A percentile compares a stretch with the other conserved stretches of the same genome.
These are phyloP conservation scores for Misgurnus mizolepis DNA, from an alignment of 2,113 vertebrate genomes.

Conservation along the genomic window DNA sequence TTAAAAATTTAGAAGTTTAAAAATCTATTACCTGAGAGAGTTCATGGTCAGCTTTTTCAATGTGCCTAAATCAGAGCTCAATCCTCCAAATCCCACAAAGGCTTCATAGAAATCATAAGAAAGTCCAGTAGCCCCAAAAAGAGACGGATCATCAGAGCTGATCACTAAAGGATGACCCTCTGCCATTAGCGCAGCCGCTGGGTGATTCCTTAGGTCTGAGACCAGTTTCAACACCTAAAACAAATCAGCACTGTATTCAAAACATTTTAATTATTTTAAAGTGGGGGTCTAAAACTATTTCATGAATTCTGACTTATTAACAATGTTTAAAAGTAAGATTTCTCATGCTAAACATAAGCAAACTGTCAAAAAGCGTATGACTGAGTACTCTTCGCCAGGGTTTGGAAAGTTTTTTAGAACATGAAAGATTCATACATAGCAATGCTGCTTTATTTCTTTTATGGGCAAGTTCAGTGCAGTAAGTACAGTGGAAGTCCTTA, in stretches of 20 bases:
- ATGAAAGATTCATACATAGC: too few relatives aligned
- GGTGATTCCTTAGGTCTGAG: conserved; percentile 84
- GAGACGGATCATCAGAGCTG: conserved; percentile 84
- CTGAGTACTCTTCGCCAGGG: too few relatives aligned
- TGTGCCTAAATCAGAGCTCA: conserved; percentile 76
- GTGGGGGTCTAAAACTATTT: too few relatives aligned
- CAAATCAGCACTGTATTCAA: background rate
- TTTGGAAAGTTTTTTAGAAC: too few relatives aligned
- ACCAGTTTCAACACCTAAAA: conserved; percentile 84
- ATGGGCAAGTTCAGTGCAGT: too few relatives aligned
- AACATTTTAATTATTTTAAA: too few relatives aligned
- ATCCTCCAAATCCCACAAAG: conserved; percentile 86
- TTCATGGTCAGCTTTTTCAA: conserved; percentile 86
- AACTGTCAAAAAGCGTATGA: too few relatives aligned
- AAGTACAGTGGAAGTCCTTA: too few relatives aligned
- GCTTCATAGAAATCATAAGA: conserved; percentile 91
- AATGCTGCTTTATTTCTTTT: too few relatives aligned
- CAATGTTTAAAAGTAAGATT: too few relatives aligned
- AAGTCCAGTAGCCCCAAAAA: conserved; percentile 82
- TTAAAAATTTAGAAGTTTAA: background rate
- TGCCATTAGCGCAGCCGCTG: conserved; percentile 80
- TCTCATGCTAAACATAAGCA: too few relatives aligned
- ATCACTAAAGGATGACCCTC: conserved; percentile 84
- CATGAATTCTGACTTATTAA: too few relatives aligned
- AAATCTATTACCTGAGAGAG: conserved; percentile 81